A percentile compares a stretch with the other conserved stretches of the same genome.
phyloP scores from a whole-genome alignment of 2,113 vertebrate species.

The Microcebus tavaratra region DNA sequence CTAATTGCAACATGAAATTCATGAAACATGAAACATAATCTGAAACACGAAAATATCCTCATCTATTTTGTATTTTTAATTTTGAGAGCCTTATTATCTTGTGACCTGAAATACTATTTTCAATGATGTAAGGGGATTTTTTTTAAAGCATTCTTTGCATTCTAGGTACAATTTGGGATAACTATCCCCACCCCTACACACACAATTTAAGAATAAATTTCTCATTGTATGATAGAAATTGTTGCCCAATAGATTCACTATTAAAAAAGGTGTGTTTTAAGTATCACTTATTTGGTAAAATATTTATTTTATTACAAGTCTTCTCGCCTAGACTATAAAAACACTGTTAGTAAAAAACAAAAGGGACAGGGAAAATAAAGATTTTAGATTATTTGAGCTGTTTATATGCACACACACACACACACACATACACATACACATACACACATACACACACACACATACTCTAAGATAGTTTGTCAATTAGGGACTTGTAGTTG shows the following conservation, averaged over 20 bases:
- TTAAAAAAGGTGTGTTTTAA: slow-evolving; percentile 34
- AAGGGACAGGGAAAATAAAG: background rate
- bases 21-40: background rate
- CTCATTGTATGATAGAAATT: slow-evolving; percentile 47
- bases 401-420: background rate
- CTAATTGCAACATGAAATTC: slow-evolving; percentile 44
- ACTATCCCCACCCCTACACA: accelerated
- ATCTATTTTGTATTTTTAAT: slow-evolving; percentile 34
- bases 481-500: background rate
- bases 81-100: slow-evolving; percentile 48
- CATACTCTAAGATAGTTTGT: background rate
- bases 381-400: slow-evolving; percentile 22
- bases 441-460: background rate
- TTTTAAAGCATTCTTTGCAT: background rate
- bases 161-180: background rate
- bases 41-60: slow-evolving; percentile 35
- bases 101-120: slow-evolving; percentile 50
- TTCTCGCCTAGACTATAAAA: slow-evolving; percentile 17
- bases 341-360: slow-evolving; percentile 36
- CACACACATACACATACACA: background rate
- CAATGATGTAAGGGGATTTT: background rate
- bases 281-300: slow-evolving; percentile 30
- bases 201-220: slow-evolving; percentile 1
- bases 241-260: background rate
- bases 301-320: slow-evolving; percentile 31